Evolutionary conservation across 2,888 invertebrate species (phyloP), one percentile per base, ranked within the genome.

Genomic region (Pardosa pseudoannulata): DNA sequence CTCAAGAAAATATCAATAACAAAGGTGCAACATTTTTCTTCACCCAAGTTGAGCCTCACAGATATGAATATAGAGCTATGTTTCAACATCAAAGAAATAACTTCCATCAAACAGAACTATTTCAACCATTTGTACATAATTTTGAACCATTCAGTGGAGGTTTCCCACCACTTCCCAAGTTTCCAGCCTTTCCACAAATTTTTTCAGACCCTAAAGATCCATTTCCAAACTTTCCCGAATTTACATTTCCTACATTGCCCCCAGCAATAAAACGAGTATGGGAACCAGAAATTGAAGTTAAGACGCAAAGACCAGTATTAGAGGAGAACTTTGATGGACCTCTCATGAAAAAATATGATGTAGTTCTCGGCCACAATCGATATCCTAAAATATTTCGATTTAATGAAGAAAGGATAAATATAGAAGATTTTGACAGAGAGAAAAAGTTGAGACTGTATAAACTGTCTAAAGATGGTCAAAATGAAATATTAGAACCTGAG

Each of bases 351-450:
- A 62, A 86, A 28, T 87, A 87, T 41, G 80, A 87, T 39, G 65
- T 76, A 11, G 76, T 87, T 7, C 67, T 87, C 0, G 80, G 87
- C 19, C 78, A 80, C 11, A 67, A 50, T 9, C 70, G 68, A 9
- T 88, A 88, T 23, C 88, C 88, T 7, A 88, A 88, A 56, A 88
- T 88, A 62, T 88, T 88, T 41, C 72, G 86, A n/a, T 88, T 88
- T 70, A 88, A 88, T 27, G 88, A 88, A 19, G 88, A 88, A 76
- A 80, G 88, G 29, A 86, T 88, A 19, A 88, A 88, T 29, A 88
- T 88, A 2, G 81, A 82, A 31, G 88, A 88, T 13, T 88, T 88
- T 74, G 88, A 88, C 27, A 85, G 73, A 46, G 46, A 82, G 32
- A 88, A 88, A 71, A 88, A 88, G 46, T 39, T 79, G 27, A 79